Conservation (phyloP, 2,113 vertebrate genomes). For the Theristicus caerulescens region DNA sequence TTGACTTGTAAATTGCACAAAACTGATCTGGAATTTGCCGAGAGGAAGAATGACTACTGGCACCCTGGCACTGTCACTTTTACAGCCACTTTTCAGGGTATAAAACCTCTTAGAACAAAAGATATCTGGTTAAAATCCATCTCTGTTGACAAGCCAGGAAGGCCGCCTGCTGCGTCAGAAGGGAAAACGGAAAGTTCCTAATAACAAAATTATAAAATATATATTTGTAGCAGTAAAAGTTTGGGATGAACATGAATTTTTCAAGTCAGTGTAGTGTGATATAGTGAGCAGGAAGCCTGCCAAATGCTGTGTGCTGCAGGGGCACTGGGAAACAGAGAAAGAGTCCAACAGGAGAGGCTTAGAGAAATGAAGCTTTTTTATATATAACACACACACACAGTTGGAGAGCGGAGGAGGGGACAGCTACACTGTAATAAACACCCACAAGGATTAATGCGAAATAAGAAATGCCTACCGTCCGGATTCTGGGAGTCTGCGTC, state of each 20-base stretch:
- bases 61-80: slow-evolving; percentile 45
- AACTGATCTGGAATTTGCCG: slow-evolving; percentile 23
- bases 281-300: slow-evolving; percentile 34
- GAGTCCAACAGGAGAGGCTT: slow-evolving; percentile 2
- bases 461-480: slow-evolving; percentile 79
- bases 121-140: slow-evolving; percentile 36
- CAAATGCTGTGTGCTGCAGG: slow-evolving; percentile 50
- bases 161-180: slow-evolving; percentile 63
- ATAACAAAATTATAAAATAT: slow-evolving; percentile 79
- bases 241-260: slow-evolving; percentile 72
- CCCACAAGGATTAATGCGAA: neutral
- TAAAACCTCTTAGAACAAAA: slow-evolving; percentile 63
- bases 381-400: neutral
- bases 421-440: neutral
- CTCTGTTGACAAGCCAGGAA: slow-evolving; percentile 54
- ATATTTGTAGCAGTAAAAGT: slow-evolving; percentile 57
- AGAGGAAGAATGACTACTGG: slow-evolving; percentile 34
- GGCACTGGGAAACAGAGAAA: neutral
- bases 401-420: neutral
- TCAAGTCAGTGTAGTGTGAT: slow-evolving; percentile 56
- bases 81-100: slow-evolving; percentile 32
- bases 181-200: slow-evolving; percentile 58
- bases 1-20: slow-evolving; percentile 54
- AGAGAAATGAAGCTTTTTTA: neutral
- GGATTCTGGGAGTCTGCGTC: slow-evolving; percentile 97